Evolutionary conservation across 1,140 invertebrate genomes (phyloP), one percentile per base, ranked within the genome.

Genomic region (Gonioctena quinquepunctata): DNA sequence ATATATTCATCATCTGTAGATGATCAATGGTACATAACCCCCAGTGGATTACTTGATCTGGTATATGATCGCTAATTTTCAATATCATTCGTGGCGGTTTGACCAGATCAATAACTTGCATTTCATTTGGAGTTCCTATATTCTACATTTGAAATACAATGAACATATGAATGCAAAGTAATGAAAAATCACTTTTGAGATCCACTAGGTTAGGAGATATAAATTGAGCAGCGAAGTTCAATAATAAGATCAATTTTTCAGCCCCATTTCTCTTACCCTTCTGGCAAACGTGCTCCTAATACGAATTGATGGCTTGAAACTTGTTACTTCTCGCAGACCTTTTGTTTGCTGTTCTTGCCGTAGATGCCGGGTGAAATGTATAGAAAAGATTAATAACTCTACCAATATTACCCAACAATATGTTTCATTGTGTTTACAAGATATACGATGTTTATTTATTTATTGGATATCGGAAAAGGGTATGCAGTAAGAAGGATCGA

Each of bases 171-270:
- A n/a, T n/a, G n/a, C n/a, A n/a, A n/a, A n/a, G n/a, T n/a, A n/a
- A n/a, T n/a, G n/a, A n/a, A n/a, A n/a, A n/a, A n/a, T n/a, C n/a
- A n/a, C n/a, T n/a, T n/a, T n/a, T n/a, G n/a, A n/a, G n/a, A n/a
- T n/a, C n/a, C n/a, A n/a, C n/a, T n/a, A n/a, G n/a, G n/a, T n/a
- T n/a, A n/a, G 33, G 8, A 42, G 33, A 42, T 13, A 59, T 25
- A 26, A 23, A 59, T 25, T 59, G 56, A 28, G 21, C 56, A 59
- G 56, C 26, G n/a, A n/a, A 16, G 56, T 59, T 59, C 56, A 59
- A 59, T 59, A 59, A 59, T 59, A 59, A 59, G 56, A 59, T 59
- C 56, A 59, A 59, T 59, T 59, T 59, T 59, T 59, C 61, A 49
- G 28, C n/a, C 61, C 42, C 11, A 42, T 49, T 23, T 42, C n/a